Evolutionary conservation across 2,113 vertebrate species (phyloP).

Genomic region (Semicossyphus pulcher): DNA sequence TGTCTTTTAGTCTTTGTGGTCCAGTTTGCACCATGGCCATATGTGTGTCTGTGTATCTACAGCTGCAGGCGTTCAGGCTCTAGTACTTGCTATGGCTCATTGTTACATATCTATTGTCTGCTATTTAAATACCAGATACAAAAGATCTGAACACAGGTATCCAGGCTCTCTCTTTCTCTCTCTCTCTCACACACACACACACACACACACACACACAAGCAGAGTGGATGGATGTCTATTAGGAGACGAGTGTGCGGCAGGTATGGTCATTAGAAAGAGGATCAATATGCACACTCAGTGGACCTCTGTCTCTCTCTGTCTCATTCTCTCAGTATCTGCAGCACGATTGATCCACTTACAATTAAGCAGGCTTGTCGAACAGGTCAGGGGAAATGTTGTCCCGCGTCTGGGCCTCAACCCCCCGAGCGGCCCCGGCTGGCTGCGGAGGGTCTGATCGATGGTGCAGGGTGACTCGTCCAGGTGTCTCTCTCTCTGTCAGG

Average conservation of each 20-base stretch:
- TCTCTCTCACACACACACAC: no score
- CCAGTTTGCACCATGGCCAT: not conserved
- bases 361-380: constrained; percentile 76
- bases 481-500: constrained; percentile 44
- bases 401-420: constrained; percentile 40
- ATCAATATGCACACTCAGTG: constrained; percentile 64
- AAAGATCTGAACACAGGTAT: constrained; percentile 23
- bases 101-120: constrained; percentile 32
- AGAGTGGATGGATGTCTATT: constrained; percentile 25
- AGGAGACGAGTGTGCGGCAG: constrained; percentile 47
- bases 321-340: constrained; percentile 63
- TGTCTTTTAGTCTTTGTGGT: constrained; percentile 19
- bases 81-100: constrained; percentile 9
- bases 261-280: constrained; percentile 58
- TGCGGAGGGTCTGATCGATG: constrained; percentile 62
- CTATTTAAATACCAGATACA: not conserved
- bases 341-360: constrained; percentile 76
- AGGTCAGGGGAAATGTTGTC: constrained; percentile 72
- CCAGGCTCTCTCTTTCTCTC: no score
- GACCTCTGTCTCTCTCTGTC: constrained; percentile 57
- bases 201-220: constrained; percentile 1
- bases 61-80: constrained; percentile 13
- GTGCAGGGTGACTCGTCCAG: constrained; percentile 65
- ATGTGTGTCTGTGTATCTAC: not conserved
- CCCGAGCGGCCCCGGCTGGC: constrained; percentile 28